Percentiles rank a stretch among this genome's conserved stretches.
phyloP scores from a whole-genome alignment of 2,888 invertebrate genomes.

The Drosophila lacicola region DNA sequence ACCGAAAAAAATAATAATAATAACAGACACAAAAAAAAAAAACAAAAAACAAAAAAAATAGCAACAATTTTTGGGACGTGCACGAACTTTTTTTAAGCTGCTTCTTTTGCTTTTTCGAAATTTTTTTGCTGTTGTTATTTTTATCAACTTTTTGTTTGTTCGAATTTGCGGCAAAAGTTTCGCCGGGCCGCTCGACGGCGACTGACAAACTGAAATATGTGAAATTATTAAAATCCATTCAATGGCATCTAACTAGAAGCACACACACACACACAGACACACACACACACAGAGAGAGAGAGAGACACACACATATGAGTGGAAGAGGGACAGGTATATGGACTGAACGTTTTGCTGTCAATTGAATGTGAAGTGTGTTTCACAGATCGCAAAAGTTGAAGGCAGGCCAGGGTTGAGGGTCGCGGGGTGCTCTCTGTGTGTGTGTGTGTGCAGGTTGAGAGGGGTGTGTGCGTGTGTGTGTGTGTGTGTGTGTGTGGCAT shows the following conservation, averaged over 20 bases:
- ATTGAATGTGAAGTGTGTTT: conserved; percentile 58
- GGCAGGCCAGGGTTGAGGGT: neutral
- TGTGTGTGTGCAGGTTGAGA: neutral
- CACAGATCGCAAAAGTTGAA: conserved; percentile 22
- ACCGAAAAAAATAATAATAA: conserved; percentile 13
- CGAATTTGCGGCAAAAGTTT: conserved; percentile 46
- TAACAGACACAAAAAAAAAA: conserved; percentile 1
- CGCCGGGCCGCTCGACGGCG: conserved; percentile 45
- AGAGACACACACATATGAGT: neutral
- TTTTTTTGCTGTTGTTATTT: neutral
- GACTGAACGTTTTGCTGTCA: conserved; percentile 42
- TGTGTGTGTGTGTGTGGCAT: conserved; percentile 9
- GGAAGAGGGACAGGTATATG: neutral
- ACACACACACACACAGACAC: conserved; percentile 24
- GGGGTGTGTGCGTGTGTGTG: neutral
- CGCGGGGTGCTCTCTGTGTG: neutral
- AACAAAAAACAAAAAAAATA: neutral
- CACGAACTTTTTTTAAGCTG: neutral
- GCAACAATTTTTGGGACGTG: conserved; percentile 20
- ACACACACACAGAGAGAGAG: conserved; percentile 1
- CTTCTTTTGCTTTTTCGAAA: conserved; percentile 4
- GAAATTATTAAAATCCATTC: conserved; percentile 68
- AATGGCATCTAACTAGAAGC: conserved; percentile 61
- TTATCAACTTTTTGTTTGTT: conserved; percentile 5
- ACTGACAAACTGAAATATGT: conserved; percentile 62